phyloP scores from a whole-genome alignment of 23 tunicate species.

The Trididemnum clinides region DNA sequence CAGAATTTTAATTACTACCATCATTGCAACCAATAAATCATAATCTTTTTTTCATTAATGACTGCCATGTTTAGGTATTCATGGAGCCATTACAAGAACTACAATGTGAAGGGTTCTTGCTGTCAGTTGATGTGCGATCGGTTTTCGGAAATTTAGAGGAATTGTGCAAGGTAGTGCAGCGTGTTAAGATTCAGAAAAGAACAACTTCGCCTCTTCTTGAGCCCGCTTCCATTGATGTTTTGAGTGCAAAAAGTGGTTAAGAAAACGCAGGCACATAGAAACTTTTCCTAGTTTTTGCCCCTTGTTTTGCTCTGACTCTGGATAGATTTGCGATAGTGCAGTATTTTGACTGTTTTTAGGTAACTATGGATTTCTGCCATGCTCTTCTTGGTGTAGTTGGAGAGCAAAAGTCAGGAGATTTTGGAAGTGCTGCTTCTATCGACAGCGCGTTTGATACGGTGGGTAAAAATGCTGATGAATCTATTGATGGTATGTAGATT shows the following conservation, averaged over 20 bases:
- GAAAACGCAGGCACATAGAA: no score
- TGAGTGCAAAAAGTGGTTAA: no score
- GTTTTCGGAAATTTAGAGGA: slow-evolving; percentile 73
- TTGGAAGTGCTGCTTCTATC: slow-evolving; percentile 41
- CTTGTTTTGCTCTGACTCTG: no score
- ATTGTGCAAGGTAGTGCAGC: slow-evolving; percentile 64
- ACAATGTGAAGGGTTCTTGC: slow-evolving; percentile 70
- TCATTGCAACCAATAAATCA: not conserved
- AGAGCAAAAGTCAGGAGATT: not conserved
- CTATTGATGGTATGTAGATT: no score
- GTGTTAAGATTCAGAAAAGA: no score
- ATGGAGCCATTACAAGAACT: slow-evolving; percentile 72
- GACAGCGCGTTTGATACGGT: slow-evolving; percentile 56
- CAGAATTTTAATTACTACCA: not conserved
- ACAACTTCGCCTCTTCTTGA: no score
- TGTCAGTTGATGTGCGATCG: slow-evolving; percentile 56
- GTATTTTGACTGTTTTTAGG: no score
- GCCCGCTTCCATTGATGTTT: no score
- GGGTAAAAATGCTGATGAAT: no score
- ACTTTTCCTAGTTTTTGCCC: no score
- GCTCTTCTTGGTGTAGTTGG: slow-evolving; percentile 50
- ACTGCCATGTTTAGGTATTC: slow-evolving; percentile 38
- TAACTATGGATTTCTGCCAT: slow-evolving; percentile 60
- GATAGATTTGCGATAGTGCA: no score
- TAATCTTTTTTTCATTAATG: no score